These are phyloP conservation scores for Myiotriccus ornatus DNA, from an alignment of 2,797 vertebrate genomes.

Conservation along the genomic window DNA sequence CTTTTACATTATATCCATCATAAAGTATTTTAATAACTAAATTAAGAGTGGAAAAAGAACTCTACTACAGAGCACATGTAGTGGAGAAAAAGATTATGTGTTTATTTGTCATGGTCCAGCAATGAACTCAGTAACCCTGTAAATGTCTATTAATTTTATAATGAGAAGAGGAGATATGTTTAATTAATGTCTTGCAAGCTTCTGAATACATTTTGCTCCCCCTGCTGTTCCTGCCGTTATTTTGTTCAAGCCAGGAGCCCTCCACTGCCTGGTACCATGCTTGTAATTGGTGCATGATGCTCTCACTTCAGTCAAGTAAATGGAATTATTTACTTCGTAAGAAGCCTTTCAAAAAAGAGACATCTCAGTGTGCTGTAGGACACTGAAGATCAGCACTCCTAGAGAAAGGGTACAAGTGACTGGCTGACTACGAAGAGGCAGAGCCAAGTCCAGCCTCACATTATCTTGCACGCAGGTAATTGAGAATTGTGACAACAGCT, in stretches of 20 bases:
- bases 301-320: neutral
- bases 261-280: neutral
- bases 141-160: neutral
- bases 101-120: neutral
- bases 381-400: neutral
- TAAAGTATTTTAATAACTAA: neutral
- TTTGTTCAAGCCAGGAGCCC: neutral
- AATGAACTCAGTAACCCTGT: neutral
- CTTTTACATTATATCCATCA: neutral
- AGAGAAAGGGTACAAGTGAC: neutral
- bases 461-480: neutral
- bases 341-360: neutral
- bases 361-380: neutral
- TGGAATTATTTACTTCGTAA: neutral
- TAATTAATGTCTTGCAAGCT: neutral
- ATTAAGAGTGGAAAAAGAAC: neutral
- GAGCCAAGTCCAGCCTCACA: neutral
- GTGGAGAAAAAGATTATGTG: neutral
- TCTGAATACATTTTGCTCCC: neutral
- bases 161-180: neutral
- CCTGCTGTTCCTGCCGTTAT: neutral
- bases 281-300: neutral
- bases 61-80: neutral
- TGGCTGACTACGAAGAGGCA: neutral
- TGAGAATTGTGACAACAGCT: neutral